Base-by-base conservation (phyloP, 2,888 invertebrate genomes). In the Cancer borealis region DNA sequence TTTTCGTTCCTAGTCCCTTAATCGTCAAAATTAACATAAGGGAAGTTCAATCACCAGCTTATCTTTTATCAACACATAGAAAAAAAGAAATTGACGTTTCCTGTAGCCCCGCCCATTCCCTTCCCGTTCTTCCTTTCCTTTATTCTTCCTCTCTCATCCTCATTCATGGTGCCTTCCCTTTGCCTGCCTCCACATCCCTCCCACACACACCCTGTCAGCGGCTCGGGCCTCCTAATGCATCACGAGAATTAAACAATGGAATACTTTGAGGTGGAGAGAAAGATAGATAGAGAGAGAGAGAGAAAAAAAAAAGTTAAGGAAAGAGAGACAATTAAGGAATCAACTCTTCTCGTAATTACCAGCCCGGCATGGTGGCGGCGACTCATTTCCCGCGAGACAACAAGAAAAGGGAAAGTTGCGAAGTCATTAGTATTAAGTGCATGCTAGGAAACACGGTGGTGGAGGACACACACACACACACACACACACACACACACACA, bases 341-440 rank as follows among this genome's bases (percentile, higher is more conserved):
- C 84, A 79, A 39, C 84, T 84, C 39, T n/a, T 30, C 26, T 10
- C 10, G 10, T 84, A 84, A 79, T 84, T 84, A 84, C 14, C 84
- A 84, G 84, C 2, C n/a, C 84, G 12, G 30, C 84, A 17, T 39
- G 14, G 84, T 17, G 26, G 84, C 84, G 84, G 39, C 84, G 10
- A 17, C 39, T 84, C 30, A 84, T 84, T 84, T 84, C 84, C 84
- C 39, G 84, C 14, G 84, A 84, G 84, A 84, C 12, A 84, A 39
- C 14, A 39, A 39, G 39, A 14, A 10, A 30, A 84, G 10, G 84
- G 84, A 79, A 79, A 84, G 39, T 84, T 14, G 39, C 17, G 84
- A 79, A 84, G 84, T 84, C 84, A 84, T 84, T 30, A 84, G 84
- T 84, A 84, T 84, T 30, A 39, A 84, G 84, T 30, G 84, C 39